phyloP scores from a whole-genome alignment of 30 jellyfish, hydroid and myxozoan genomes.

The Turritopsis dohrnii region DNA sequence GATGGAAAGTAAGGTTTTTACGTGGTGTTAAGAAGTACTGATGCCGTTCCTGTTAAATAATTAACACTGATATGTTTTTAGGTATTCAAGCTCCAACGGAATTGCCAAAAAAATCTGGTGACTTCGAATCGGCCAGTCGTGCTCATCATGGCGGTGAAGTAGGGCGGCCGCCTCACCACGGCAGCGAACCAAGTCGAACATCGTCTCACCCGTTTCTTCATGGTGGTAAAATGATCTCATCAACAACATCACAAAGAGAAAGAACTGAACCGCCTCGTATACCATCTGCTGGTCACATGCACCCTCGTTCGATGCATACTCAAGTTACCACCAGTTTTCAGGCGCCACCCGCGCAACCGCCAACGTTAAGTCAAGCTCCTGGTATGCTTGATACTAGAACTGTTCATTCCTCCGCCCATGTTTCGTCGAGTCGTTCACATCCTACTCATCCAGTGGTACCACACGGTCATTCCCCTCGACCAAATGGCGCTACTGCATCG shows the following conservation, averaged over 20 bases:
- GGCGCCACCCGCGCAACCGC: slow-evolving; percentile 89
- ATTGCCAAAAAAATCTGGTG: slow-evolving; percentile 68
- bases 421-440: slow-evolving; percentile 34
- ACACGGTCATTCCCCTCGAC: slow-evolving; percentile 41
- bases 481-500: background rate
- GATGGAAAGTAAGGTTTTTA: slow-evolving; percentile 71
- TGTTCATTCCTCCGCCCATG: slow-evolving; percentile 26
- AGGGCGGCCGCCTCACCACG: background rate
- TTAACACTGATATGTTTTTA: background rate
- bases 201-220: slow-evolving; percentile 27
- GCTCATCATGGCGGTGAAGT: slow-evolving; percentile 4
- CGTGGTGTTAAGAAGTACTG: background rate
- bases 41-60: background rate
- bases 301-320: slow-evolving; percentile 50
- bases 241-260: slow-evolving; percentile 36
- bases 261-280: slow-evolving; percentile 52
- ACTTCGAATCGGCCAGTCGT: slow-evolving; percentile 15
- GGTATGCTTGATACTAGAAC: slow-evolving; percentile 34
- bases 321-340: slow-evolving; percentile 47
- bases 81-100: slow-evolving; percentile 96
- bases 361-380: slow-evolving; percentile 91
- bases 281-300: slow-evolving; percentile 51
- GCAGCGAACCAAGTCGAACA: background rate
- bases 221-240: slow-evolving; percentile 23
- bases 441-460: slow-evolving; percentile 49